phyloP scores from a whole-genome alignment of 2,797 vertebrate species.

The Parambassis ranga region DNA sequence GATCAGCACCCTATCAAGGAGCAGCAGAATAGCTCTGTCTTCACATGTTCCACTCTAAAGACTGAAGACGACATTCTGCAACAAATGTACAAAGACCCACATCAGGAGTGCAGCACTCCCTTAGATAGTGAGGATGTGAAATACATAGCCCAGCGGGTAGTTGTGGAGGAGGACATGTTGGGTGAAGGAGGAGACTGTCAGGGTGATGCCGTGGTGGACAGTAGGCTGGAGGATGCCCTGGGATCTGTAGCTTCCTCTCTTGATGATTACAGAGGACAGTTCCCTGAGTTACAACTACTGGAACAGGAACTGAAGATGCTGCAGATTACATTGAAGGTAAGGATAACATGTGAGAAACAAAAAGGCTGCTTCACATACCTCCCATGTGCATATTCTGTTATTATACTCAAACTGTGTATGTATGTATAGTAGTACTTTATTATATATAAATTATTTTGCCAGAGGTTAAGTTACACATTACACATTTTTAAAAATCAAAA shows the following conservation, averaged over 20 bases:
- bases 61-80: neutral
- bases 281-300: slow-evolving; percentile 89
- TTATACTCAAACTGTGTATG: no score
- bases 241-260: slow-evolving; percentile 84
- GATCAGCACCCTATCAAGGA: neutral
- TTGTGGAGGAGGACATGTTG: slow-evolving; percentile 57
- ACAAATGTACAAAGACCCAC: neutral
- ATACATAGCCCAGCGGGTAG: slow-evolving; percentile 44
- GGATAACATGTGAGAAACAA: neutral
- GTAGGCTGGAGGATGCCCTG: slow-evolving; percentile 87
- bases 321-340: slow-evolving; percentile 90
- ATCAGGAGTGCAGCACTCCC: neutral
- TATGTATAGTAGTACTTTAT: no score
- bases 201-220: slow-evolving; percentile 64
- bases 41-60: neutral
- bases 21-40: slow-evolving; percentile 6
- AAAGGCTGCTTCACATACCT: no score
- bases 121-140: slow-evolving; percentile 26
- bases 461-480: no score
- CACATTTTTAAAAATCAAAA: no score
- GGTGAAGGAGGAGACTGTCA: slow-evolving; percentile 20
- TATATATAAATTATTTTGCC: no score
- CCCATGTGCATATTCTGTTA: no score
- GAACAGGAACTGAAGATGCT: slow-evolving; percentile 90
- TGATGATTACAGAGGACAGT: slow-evolving; percentile 95